Evolutionary conservation across 1,140 invertebrate species (phyloP).

Genomic region (Trichonephila inaurata): DNA sequence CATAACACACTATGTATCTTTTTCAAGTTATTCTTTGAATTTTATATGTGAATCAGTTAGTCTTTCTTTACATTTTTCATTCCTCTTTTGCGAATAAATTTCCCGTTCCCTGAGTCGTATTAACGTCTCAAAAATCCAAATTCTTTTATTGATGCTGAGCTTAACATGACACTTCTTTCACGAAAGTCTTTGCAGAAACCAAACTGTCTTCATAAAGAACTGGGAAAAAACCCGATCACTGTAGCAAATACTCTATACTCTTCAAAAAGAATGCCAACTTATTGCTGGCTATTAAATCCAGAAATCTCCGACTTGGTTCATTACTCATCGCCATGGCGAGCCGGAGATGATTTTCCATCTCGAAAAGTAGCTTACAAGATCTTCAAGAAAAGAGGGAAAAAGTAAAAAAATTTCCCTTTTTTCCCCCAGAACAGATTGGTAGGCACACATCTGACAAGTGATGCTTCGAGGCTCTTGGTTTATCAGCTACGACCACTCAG

Average conservation of each 20-base stretch:
- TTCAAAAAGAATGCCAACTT: background rate
- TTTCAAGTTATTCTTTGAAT: no score
- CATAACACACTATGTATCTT: no score
- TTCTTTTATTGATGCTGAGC: no score
- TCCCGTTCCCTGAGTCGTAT: no score
- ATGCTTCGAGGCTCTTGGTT: background rate
- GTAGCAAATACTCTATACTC: background rate
- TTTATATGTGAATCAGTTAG: no score
- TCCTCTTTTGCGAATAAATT: no score
- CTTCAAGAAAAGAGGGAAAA: background rate
- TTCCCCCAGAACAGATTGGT: background rate
- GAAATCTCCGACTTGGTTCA: background rate
- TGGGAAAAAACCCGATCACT: background rate
- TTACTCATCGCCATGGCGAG: background rate
- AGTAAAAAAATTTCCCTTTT: background rate
- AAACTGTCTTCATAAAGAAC: background rate
- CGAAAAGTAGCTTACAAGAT: background rate
- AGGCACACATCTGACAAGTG: background rate
- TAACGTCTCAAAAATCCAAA: no score
- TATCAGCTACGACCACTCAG: conserved; percentile 6
- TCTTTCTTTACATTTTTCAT: no score
- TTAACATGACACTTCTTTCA: background rate
- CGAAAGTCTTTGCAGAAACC: background rate
- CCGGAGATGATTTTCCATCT: conserved; percentile 3
- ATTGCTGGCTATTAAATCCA: background rate